Evolutionary conservation across 2,797 vertebrate genomes (phyloP).

Genomic region (Clarias fuscus): DNA sequence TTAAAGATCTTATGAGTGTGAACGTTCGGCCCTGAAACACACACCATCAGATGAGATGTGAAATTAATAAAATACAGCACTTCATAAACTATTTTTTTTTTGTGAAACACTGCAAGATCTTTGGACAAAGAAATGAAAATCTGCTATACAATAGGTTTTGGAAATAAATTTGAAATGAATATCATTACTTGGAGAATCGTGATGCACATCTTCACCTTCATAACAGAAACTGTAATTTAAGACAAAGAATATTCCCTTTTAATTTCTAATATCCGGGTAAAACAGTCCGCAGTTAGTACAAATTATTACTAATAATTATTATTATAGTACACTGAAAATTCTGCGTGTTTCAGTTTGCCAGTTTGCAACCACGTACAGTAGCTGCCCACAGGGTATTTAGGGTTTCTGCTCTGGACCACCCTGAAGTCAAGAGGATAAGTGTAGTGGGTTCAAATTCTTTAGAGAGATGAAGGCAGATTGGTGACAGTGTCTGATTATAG

Average conservation of each 20-base stretch:
- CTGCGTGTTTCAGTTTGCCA: constrained; percentile 52
- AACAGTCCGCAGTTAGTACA: background rate
- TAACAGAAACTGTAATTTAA: background rate
- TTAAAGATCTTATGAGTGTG: constrained; percentile 61
- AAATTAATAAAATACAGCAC: background rate
- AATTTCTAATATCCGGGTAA: too few species aligned
- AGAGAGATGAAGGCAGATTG: background rate
- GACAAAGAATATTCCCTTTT: background rate
- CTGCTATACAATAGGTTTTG: background rate
- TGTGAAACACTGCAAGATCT: background rate
- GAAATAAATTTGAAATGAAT: background rate
- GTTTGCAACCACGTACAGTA: constrained; percentile 53
- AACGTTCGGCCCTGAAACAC: constrained; percentile 62
- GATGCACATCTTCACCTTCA: background rate
- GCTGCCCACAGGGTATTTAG: constrained; percentile 72
- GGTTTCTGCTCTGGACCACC: constrained; percentile 82
- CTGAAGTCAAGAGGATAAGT: constrained; percentile 60
- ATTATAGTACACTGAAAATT: constrained; percentile 8
- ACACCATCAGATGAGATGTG: background rate
- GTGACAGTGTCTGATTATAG: too few species aligned
- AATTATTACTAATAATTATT: too few species aligned
- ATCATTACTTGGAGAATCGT: background rate
- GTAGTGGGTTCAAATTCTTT: background rate
- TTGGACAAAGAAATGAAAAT: background rate
- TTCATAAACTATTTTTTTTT: background rate